phyloP scores from a whole-genome alignment of 2,888 invertebrate genomes.

The Phytoseiulus persimilis region DNA sequence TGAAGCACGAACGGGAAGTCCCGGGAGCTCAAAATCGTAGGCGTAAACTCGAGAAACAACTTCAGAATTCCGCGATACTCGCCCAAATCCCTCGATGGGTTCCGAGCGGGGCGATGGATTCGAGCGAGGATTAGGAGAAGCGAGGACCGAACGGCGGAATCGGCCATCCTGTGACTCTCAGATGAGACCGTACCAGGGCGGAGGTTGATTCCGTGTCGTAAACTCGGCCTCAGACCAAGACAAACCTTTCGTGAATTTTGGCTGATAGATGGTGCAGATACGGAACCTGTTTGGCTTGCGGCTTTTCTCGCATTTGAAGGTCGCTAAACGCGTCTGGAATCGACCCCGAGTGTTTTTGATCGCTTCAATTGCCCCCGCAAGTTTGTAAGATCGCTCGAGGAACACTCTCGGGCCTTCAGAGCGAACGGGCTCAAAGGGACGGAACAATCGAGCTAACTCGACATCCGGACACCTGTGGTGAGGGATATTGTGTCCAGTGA shows the following conservation, averaged over 20 bases:
- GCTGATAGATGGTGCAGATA: background rate
- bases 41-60: background rate
- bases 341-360: too few species aligned
- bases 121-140: background rate
- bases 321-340: too few species aligned
- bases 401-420: too few species aligned
- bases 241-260: background rate
- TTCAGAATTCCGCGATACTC: background rate
- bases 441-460: too few species aligned
- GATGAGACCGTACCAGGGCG: background rate
- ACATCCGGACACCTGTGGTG: too few species aligned
- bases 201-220: background rate
- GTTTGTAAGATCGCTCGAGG: too few species aligned
- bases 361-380: too few species aligned
- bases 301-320: background rate
- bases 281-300: background rate
- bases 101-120: background rate
- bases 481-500: too few species aligned
- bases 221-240: background rate
- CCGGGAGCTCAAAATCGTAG: background rate
- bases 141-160: background rate
- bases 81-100: background rate
- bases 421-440: too few species aligned
- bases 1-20: background rate
- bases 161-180: background rate